These are phyloP conservation scores for Phytoseiulus persimilis DNA, from an alignment of 2,888 invertebrate genomes.

Conservation along the genomic window DNA sequence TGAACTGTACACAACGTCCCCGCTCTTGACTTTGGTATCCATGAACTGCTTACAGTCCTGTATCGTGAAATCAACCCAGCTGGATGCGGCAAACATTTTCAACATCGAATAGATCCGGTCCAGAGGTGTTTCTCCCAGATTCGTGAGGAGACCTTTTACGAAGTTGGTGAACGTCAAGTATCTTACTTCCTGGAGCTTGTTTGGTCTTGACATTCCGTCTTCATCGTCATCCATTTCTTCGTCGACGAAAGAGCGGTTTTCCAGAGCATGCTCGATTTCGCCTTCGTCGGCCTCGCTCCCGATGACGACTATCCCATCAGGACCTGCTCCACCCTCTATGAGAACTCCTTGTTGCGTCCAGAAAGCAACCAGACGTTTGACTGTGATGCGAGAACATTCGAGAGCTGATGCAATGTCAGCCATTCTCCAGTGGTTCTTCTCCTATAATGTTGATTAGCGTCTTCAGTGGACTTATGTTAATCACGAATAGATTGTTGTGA, in stretches of 20 bases:
- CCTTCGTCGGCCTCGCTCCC: background rate
- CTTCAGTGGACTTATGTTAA: background rate
- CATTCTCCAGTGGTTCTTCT: conserved; percentile 30
- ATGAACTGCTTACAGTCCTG: conserved; percentile 29
- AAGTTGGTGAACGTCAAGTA: background rate
- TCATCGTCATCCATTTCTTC: conserved; percentile 26
- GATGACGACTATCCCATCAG: background rate
- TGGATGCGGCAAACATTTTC: conserved; percentile 70
- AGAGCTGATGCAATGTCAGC: conserved; percentile 42
- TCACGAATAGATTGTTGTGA: too few species aligned
- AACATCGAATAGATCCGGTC: conserved; percentile 92
- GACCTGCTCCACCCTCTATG: conserved; percentile 65
- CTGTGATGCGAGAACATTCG: conserved; percentile 72
- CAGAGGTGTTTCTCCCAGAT: conserved; percentile 55
- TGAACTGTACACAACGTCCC: background rate
- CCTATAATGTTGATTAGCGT: background rate
- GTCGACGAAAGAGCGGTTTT: background rate
- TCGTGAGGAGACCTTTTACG: conserved; percentile 23
- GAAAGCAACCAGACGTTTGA: conserved; percentile 76
- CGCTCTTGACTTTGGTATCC: conserved; percentile 12
- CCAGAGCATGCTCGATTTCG: background rate
- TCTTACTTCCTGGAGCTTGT: background rate
- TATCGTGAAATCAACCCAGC: background rate
- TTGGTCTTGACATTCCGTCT: background rate
- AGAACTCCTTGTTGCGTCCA: conserved; percentile 90